Base-by-base conservation (phyloP, 2,888 invertebrate genomes). In the Helobdella robusta region DNA sequence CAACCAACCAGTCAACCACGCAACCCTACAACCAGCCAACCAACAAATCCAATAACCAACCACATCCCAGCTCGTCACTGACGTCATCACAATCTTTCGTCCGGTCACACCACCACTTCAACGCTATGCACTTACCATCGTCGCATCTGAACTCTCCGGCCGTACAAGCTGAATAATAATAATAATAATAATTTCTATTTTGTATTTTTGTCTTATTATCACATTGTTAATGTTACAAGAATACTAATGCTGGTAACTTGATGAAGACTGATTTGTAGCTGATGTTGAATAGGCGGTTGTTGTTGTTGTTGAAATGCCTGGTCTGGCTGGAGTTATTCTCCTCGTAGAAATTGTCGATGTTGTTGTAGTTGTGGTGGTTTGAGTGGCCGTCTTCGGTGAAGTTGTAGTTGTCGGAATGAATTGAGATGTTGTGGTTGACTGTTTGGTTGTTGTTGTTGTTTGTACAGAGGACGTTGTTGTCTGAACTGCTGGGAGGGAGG, bases 71-170 rank as follows among this genome's bases (percentile, higher is more conserved):
- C 32, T 56, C 56, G 8, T 56, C 56, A 56, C 2, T 30, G 4
- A 8, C n/a, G 23, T 56, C 56, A 1, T 30, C 28, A 30, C 56
- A 56, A 56, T 56, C 56, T 1, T 25, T 30, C 28, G n/a, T 30
- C 5, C 32, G n/a, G 23, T 56, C 56, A 32, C 56, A 56, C 1
- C 3, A 11, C 30, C 32, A 25, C 6, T 2, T 30, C 28, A 30
- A 4, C 18, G 25, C n/a, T n/a, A 56, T 28, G 56, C 56, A 56
- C 23, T 56, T 30, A 5, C 28, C 28, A 1, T n/a, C 56, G 32
- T 56, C 56, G 56, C 56, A 56, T 11, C 28, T 28, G 56, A 56
- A 56, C 6, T 56, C 28, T 15, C 32, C 32, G 28, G 56, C 30
- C 28, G 32, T n/a, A 30, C 56, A 56, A 4, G n/a, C 28, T n/a